phyloP scores from a whole-genome alignment of 2,888 invertebrate genomes.

The Drosophila birchii region DNA sequence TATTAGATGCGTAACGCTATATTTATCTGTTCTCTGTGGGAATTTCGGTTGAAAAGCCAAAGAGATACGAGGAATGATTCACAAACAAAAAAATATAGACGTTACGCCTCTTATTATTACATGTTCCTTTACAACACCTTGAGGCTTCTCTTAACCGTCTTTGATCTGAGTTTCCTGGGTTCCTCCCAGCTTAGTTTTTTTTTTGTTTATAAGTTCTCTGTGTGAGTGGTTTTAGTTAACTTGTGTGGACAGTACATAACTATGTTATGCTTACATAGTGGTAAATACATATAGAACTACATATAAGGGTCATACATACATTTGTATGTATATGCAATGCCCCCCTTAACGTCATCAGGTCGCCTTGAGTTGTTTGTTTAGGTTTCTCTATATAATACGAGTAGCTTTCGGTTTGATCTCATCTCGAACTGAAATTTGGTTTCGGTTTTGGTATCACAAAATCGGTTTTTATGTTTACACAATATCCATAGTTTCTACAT shows the following conservation, averaged over 20 bases:
- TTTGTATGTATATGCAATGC: conserved; percentile 27
- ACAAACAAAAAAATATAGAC: too few relatives aligned
- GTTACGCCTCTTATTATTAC: not conserved
- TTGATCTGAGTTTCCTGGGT: conserved; percentile 23
- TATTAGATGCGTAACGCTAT: not conserved
- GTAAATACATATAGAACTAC: conserved; percentile 22
- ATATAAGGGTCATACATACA: conserved; percentile 1
- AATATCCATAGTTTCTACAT: conserved; percentile 31
- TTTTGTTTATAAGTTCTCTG: conserved; percentile 12
- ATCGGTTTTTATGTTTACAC: conserved; percentile 43
- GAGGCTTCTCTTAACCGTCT: conserved; percentile 6
- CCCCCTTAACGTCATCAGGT: conserved; percentile 60
- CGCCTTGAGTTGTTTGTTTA: conserved; percentile 67
- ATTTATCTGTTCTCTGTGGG: not conserved
- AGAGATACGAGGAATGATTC: not conserved
- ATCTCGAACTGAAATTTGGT: conserved; percentile 34
- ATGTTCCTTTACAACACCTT: not conserved
- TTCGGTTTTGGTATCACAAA: conserved; percentile 54
- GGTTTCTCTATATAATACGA: conserved; percentile 39
- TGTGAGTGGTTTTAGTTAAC: conserved; percentile 50
- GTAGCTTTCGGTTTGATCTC: conserved; percentile 23
- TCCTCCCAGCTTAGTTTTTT: conserved; percentile 3
- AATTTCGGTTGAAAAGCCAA: not conserved
- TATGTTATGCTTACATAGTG: conserved; percentile 43
- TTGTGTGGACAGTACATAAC: conserved; percentile 63